Evolutionary conservation across 53 echinoderm and acorn worm species (phyloP).

Genomic region (Stichopus horrens): DNA sequence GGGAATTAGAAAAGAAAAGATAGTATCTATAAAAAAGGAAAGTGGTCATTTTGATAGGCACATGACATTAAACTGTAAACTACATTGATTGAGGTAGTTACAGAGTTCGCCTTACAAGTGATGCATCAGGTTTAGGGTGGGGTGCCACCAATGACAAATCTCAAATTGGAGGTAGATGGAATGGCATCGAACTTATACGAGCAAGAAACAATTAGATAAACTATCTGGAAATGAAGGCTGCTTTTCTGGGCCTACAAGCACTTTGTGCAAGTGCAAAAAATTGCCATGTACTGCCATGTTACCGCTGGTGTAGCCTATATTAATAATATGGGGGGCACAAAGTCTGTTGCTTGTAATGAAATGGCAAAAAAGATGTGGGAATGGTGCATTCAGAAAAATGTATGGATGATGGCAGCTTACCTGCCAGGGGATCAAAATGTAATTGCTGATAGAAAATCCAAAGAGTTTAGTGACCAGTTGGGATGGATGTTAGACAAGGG

Average conservation of each 20-base stretch:
- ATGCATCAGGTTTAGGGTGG: constrained; percentile 53
- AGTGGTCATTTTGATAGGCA: constrained; percentile 55
- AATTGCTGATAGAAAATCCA: constrained; percentile 53
- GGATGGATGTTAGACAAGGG: not conserved
- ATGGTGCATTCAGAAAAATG: constrained; percentile 48
- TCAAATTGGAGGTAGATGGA: constrained; percentile 47
- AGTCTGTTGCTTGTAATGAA: constrained; percentile 56
- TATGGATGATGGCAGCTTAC: constrained; percentile 52
- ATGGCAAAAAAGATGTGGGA: constrained; percentile 55
- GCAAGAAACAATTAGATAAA: constrained; percentile 47
- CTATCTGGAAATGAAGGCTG: constrained; percentile 38
- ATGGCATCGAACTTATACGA: not conserved
- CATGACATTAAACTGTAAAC: constrained; percentile 26
- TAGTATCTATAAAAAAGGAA: constrained; percentile 35
- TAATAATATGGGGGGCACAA: constrained; percentile 56
- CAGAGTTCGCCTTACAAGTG: not conserved
- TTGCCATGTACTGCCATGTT: constrained; percentile 20
- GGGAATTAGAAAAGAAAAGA: constrained; percentile 43
- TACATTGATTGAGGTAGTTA: not conserved
- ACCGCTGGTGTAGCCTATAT: constrained; percentile 53
- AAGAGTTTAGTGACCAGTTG: constrained; percentile 54
- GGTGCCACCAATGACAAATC: constrained; percentile 44
- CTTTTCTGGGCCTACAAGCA: constrained; percentile 36
- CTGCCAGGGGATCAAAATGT: constrained; percentile 59
- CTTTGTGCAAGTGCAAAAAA: constrained; percentile 32